Conservation (phyloP, 2,888 invertebrate species). For the Baronia brevicornis region DNA sequence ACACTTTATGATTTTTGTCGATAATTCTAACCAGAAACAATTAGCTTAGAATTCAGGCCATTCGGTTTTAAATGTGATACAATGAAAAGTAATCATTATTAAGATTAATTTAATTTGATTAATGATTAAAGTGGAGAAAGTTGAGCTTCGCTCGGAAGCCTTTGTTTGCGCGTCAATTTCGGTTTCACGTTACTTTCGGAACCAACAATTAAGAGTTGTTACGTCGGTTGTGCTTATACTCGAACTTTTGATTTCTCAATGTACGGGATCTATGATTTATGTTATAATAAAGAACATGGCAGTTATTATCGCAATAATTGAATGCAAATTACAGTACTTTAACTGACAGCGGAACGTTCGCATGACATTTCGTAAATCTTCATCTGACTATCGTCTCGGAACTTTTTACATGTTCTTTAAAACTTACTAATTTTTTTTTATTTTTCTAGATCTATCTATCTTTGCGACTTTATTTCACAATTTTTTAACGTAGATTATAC, state of each 20-base stretch:
- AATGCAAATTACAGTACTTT: conserved; percentile 7
- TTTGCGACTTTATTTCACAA: no score
- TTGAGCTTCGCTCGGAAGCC: conserved; percentile 22
- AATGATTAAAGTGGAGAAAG: conserved; percentile 54
- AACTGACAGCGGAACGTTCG: no score
- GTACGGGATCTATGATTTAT: conserved; percentile 11
- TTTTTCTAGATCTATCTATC: no score
- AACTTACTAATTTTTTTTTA: no score
- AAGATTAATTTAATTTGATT: conserved; percentile 57
- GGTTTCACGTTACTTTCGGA: conserved; percentile 34
- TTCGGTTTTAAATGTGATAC: conserved; percentile 1
- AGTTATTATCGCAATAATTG: background rate
- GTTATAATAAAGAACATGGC: conserved; percentile 3
- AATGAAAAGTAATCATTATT: conserved; percentile 31
- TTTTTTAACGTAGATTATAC: no score
- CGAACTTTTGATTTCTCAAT: conserved; percentile 7
- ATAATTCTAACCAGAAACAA: no score
- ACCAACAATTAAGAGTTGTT: conserved; percentile 28
- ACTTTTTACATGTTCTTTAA: no score
- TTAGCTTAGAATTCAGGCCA: no score
- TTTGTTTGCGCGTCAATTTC: conserved; percentile 40
- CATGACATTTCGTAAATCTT: no score
- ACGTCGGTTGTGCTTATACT: conserved; percentile 5
- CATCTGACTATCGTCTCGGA: no score
- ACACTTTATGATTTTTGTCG: no score